Base-by-base conservation (phyloP, 2,888 invertebrate genomes). In the Thysanoteuthis rhombus region DNA sequence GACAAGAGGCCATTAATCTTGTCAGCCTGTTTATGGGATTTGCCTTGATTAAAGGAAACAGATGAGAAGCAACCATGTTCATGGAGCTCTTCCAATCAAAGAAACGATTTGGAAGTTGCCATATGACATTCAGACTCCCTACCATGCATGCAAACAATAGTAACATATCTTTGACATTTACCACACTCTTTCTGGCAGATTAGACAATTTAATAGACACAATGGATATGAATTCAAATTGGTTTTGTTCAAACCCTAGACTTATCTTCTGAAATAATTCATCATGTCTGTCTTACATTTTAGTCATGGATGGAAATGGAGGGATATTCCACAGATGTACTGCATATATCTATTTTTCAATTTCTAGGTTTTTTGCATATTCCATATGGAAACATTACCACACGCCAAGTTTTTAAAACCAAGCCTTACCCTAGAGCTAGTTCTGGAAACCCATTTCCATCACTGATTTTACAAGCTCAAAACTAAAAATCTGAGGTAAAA, bases 151-250 rank as follows among this genome's bases (percentile, higher is more conserved):
- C 32, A 32, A n/a, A 75, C n/a, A 75, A n/a, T 8, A 75, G n/a
- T n/a, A 75, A 75, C 75, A 75, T 75, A 36, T 75, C 75, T 36
- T 36, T 75, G 75, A 75, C 75, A 75, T 75, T 75, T 75, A 75
- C 75, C 75, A 75, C 75, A n/a, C n/a, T 75, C 75, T 16, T 75
- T 75, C 75, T 75, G 75, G 12, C 75, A 12, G 16, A n/a, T 75
- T 75, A 75, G 75, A 75, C 75, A 75, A 75, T n/a, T 75, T 75
- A n/a, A n/a, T 75, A 75, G 75, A 75, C 75, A 75, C 75, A 75
- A 75, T 75, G 75, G 75, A 75, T 75, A 12, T 36, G 36, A n/a
- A n/a, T 75, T 75, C n/a, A 36, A 36, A 75, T n/a, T 75, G n/a
- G 12, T 75, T n/a, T 75, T 75, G n/a, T 75, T 75, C 32, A 75